Conservation (phyloP, 2,888 invertebrate species). For the Bibio marci region DNA sequence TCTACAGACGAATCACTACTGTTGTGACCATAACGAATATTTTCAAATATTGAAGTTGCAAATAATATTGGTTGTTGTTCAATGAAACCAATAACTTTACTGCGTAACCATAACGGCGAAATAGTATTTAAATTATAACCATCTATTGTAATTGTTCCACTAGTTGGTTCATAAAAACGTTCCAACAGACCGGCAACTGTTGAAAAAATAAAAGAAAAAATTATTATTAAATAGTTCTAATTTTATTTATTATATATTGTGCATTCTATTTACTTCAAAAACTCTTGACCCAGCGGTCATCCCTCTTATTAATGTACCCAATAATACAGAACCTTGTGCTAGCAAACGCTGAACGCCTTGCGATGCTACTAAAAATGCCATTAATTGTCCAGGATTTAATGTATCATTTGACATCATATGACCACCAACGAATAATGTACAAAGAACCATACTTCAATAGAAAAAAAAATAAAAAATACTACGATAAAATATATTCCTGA, state of each 20-base stretch:
- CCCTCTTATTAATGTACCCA: conserved; percentile 79
- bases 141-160: conserved; percentile 25
- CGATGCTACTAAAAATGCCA: conserved; percentile 91
- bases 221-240: background rate
- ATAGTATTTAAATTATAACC: conserved; percentile 23
- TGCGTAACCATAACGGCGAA: conserved; percentile 64
- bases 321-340: conserved; percentile 74
- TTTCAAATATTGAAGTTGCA: conserved; percentile 79
- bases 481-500: too few species aligned
- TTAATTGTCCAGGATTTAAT: conserved; percentile 76
- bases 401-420: conserved; percentile 67
- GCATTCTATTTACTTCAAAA: conserved; percentile 59
- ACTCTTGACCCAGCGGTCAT: conserved; percentile 77
- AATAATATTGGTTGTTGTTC: conserved; percentile 91
- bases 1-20: conserved; percentile 46
- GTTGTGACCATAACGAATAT: conserved; percentile 90
- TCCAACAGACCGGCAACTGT: conserved; percentile 81
- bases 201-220: conserved; percentile 34
- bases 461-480: conserved; percentile 24
- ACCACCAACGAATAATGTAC: conserved; percentile 81
- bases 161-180: conserved; percentile 38
- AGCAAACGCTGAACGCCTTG: conserved; percentile 90
- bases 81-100: conserved; percentile 69
- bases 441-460: conserved; percentile 54
- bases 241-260: too few species aligned